Percentiles rank a stretch among this genome's conserved stretches.
phyloP scores from a whole-genome alignment of 2,113 vertebrate species.

The Laticauda laticaudata region DNA sequence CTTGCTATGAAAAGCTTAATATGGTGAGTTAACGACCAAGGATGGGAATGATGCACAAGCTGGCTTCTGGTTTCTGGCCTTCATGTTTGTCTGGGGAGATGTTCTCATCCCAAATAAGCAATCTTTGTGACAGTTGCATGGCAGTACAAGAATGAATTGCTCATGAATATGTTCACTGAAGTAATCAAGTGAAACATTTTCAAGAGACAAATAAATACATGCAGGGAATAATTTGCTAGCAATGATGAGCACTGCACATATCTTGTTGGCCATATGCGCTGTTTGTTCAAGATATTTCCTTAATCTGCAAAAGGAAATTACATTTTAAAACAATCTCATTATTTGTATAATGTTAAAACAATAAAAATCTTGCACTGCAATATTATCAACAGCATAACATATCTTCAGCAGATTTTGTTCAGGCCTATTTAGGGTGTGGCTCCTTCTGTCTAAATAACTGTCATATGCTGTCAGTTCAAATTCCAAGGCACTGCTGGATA shows the following conservation, averaged over 20 bases:
- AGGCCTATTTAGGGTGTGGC: slow-evolving; percentile 60
- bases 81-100: neutral
- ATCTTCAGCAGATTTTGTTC: slow-evolving; percentile 25
- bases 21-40: neutral
- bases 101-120: neutral
- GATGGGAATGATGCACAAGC: neutral
- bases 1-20: neutral
- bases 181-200: neutral
- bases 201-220: slow-evolving; percentile 1
- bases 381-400: neutral
- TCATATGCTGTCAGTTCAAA: slow-evolving; percentile 55
- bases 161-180: neutral
- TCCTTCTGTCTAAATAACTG: slow-evolving; percentile 40
- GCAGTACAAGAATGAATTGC: neutral
- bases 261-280: neutral
- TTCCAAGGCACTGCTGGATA: slow-evolving; percentile 44
- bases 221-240: neutral
- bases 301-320: neutral
- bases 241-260: neutral
- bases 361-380: neutral
- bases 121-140: neutral
- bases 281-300: neutral
- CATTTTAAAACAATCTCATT: neutral
- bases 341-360: neutral
- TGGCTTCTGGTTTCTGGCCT: neutral